phyloP scores from a whole-genome alignment of 2,888 invertebrate species.

The Dryocosmus kuriphilus region DNA sequence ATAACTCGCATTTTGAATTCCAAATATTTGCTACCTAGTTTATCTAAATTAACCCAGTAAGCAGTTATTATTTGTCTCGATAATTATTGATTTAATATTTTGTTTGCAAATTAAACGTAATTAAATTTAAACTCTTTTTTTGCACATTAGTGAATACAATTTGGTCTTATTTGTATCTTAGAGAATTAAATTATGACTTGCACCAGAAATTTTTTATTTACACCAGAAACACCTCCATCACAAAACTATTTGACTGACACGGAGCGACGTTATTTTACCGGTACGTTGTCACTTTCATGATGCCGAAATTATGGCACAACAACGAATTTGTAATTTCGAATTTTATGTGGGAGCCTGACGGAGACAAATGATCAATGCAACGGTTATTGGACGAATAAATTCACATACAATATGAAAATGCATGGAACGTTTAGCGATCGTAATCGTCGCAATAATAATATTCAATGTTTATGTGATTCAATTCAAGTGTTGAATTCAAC shows the following conservation, averaged over 20 bases:
- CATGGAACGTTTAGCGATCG: background rate
- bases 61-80: too few relatives aligned
- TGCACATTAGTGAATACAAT: background rate
- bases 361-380: background rate
- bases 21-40: too few relatives aligned
- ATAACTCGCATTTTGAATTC: too few relatives aligned
- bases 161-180: background rate
- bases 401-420: background rate
- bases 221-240: background rate
- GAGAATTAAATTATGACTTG: background rate
- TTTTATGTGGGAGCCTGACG: constrained; percentile 1
- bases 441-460: background rate
- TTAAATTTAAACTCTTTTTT: background rate
- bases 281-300: constrained; percentile 23
- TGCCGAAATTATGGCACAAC: constrained; percentile 5
- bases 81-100: background rate
- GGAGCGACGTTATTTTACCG: constrained; percentile 38
- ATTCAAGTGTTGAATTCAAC: background rate
- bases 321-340: constrained; percentile 37
- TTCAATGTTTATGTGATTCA: background rate
- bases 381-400: background rate
- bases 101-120: background rate
- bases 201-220: background rate
- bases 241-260: constrained; percentile 12
- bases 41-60: too few relatives aligned